Evolutionary conservation across 2,113 vertebrate genomes (phyloP).

Genomic region (Phoenicopterus ruber): DNA sequence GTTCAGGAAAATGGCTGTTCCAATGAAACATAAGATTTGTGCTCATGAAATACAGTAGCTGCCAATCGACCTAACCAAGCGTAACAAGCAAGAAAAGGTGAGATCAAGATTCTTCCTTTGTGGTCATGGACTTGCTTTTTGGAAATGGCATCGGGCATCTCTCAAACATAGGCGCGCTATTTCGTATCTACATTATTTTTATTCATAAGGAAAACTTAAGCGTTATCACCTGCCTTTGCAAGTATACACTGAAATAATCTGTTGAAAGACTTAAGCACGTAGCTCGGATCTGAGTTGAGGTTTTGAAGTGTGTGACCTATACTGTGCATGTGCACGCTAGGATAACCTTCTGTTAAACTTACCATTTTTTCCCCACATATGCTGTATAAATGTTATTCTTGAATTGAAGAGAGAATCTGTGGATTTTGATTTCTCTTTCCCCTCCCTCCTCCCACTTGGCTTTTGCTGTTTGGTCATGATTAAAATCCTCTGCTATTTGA

Average conservation of each 20-base stretch:
- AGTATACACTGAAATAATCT: not conserved
- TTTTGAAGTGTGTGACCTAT: not conserved
- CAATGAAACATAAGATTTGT: rapidly evolving
- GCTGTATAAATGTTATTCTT: not conserved
- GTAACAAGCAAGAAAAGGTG: not conserved
- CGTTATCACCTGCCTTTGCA: not conserved
- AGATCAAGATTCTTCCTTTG: not conserved
- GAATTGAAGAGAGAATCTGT: not conserved
- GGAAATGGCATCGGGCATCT: not conserved
- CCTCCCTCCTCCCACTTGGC: rapidly evolving
- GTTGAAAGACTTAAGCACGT: not conserved
- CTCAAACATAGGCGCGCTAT: rapidly evolving
- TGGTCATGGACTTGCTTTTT: not conserved
- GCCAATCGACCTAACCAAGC: not conserved
- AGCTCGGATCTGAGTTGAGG: not conserved
- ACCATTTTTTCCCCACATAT: not conserved
- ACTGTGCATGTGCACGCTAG: rapidly evolving
- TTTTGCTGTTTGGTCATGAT: not conserved
- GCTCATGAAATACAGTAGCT: not conserved
- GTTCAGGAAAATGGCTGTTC: not conserved
- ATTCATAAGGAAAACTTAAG: not conserved
- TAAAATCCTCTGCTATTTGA: not conserved
- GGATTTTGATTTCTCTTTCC: not conserved
- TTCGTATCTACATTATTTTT: not conserved
- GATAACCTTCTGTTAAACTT: not conserved